Base-by-base conservation (phyloP, 2,113 vertebrate species). In the Upupa epops region DNA sequence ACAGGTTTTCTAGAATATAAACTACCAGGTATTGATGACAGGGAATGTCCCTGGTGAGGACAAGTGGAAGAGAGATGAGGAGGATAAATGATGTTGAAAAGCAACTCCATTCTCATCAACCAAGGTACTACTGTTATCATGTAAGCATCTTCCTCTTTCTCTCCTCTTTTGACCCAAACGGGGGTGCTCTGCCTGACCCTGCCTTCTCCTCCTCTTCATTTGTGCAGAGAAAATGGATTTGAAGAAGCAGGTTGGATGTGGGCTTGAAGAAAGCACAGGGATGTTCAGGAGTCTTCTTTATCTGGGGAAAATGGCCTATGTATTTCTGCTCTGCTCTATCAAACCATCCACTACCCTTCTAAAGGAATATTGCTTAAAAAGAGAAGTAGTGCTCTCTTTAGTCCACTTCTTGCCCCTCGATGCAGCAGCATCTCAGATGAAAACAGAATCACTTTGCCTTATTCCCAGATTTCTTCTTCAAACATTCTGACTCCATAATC, bases 291-390 rank as follows among this genome's bases (percentile, higher is more conserved):
- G 46, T 92, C 91, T 80, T 29, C 60, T 86, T 93, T 37, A 32
- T 70, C 25, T 70, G 37, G 40, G 66, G 58, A 75, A 87, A 61
- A 18, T 34, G 36, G 46, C 70, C 81, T 90, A 25, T 13, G 17
- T 90, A 52, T 56, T 83, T 77, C 68, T 92, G 28, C 52, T 91
- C 31, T 22, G 13, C 29, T 88, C 81, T 91, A 1, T 92, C 71
- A 58, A 94, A 49, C 68, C 32, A 79, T 73, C 58, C 2, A 4
- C 63, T 51, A 11, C 29, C 4, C 64, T 85, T 91, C 51, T 87
- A 70, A 85, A 77, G 74, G 55, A 92, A 65, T 78, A 74, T 83
- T 66, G 75, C 68, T 92, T 83, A 28, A 28, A 73, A 85, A 77
- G 55, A 46, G 42, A 91, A 85, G 68, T 2, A 5, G 52, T 8